Evolutionary conservation across 1,140 invertebrate species (phyloP), one percentile per base, ranked within the genome.

Genomic region (Chymomyza costata): DNA sequence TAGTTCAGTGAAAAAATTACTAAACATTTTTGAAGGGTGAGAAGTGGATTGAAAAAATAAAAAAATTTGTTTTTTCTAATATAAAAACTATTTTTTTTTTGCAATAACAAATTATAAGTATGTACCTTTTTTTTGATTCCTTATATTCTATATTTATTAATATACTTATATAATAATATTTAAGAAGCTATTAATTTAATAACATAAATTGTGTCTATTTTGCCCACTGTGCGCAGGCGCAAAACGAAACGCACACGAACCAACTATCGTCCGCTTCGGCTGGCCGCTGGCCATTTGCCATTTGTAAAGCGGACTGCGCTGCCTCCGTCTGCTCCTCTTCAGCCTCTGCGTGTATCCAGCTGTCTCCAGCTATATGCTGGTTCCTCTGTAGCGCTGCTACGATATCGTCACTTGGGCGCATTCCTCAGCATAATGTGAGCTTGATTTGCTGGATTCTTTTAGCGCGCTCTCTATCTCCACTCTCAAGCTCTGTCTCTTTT

Each of bases 381-480:
- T 11, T 35, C 25, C 10, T 5, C 25, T 28, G 10, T 5, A 25
- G 25, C 10, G 25, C 5, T 28, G 5, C 25, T 28, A 28, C 76
- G 69, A 82, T 81, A 82, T 82, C 76, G 69, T 81, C 76, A 82
- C 76, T 82, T 82, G 70, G 78, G 78, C 76, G 67, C 80, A 82
- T 82, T 82, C 78, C 78, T 83, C 50, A 73, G 68, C 65, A 81
- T 80, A 80, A 82, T 82, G 65, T 82, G 78, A 82, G 78, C 78
- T 82, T 82, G 78, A 82, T 82, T 82, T 82, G 78, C 78, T 78
- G 67, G 67, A 82, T 82, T 82, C 67, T 73, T 82, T 64, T 76
- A 54, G 55, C 50, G 39, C 59, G 32, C 47, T 17, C 43, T 31
- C 37, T 35, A 8, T 11, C 19, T 21, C 13, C n/a, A n/a, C 25